These are phyloP conservation scores for Tholera decimalis DNA, from an alignment of 2,888 invertebrate genomes.

Conservation along the genomic window DNA sequence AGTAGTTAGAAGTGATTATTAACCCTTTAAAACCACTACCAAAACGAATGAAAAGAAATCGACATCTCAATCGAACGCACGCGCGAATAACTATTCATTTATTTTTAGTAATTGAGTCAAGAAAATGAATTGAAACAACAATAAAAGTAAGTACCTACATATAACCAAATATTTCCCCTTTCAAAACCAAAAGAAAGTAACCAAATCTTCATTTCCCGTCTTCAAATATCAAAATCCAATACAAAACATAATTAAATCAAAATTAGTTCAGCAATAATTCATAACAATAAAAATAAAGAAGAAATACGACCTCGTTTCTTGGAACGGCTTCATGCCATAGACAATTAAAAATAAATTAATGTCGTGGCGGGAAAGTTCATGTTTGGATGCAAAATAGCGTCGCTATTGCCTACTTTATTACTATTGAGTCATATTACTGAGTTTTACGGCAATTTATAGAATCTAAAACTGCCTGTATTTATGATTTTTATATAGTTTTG, in stretches of 20 bases:
- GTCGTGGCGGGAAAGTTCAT: no score
- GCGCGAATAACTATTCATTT: constrained; percentile 2
- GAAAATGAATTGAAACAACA: constrained; percentile 7
- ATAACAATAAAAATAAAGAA: constrained; percentile 60
- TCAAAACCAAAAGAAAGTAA: no score
- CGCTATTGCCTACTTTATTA: no score
- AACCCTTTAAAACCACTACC: not conserved
- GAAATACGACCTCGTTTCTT: no score
- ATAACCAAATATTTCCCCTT: constrained; percentile 7
- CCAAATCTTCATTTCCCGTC: constrained; percentile 20
- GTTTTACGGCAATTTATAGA: no score
- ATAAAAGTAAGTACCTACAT: no score
- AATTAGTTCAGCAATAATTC: constrained; percentile 66
- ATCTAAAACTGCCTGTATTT: no score
- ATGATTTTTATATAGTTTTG: constrained; percentile 43
- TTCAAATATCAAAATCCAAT: constrained; percentile 49
- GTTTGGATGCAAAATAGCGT: no score
- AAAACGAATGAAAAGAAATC: not conserved
- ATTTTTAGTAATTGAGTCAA: not conserved
- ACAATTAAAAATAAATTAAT: no score
- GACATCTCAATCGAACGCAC: not conserved
- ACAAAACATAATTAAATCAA: constrained; percentile 53
- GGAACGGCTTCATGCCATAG: no score
- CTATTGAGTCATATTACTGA: no score
- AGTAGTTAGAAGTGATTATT: no score